phyloP scores from a whole-genome alignment of 2,113 vertebrate genomes.

The Porphyrio hochstetteri region DNA sequence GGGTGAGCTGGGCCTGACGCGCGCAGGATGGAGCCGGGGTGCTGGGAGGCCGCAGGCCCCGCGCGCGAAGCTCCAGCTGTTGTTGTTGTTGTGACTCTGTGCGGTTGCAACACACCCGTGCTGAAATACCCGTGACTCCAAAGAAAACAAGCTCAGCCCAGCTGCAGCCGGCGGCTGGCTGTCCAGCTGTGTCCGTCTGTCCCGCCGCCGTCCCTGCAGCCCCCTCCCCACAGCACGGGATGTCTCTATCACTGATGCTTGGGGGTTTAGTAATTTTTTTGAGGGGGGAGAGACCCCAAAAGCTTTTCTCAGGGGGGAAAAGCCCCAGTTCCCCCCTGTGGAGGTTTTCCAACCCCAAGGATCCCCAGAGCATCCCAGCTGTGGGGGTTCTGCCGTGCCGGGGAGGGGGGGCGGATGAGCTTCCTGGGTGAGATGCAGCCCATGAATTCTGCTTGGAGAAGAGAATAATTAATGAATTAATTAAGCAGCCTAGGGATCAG shows the following conservation, averaged over 20 bases:
- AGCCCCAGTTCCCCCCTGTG: neutral
- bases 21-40: too few species aligned
- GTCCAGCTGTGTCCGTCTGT: neutral
- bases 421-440: neutral
- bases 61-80: neutral
- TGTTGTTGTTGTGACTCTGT: constrained; percentile 14
- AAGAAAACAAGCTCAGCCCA: neutral
- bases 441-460: neutral
- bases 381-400: fast-evolving
- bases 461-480: neutral
- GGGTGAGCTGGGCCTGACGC: too few species aligned
- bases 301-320: neutral
- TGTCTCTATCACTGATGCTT: too few species aligned
- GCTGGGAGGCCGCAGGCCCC: neutral
- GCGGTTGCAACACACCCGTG: neutral
- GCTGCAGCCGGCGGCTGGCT: fast-evolving
- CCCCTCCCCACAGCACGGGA: fast-evolving
- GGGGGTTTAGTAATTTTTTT: neutral
- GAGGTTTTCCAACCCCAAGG: neutral
- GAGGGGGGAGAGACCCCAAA: neutral
- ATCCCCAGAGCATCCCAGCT: neutral
- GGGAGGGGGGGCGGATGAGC: neutral
- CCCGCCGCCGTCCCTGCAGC: neutral
- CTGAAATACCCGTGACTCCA: neutral
- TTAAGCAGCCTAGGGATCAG: neutral